phyloP scores from a whole-genome alignment of 2,797 vertebrate species.

The Catostomus latipinnis region DNA sequence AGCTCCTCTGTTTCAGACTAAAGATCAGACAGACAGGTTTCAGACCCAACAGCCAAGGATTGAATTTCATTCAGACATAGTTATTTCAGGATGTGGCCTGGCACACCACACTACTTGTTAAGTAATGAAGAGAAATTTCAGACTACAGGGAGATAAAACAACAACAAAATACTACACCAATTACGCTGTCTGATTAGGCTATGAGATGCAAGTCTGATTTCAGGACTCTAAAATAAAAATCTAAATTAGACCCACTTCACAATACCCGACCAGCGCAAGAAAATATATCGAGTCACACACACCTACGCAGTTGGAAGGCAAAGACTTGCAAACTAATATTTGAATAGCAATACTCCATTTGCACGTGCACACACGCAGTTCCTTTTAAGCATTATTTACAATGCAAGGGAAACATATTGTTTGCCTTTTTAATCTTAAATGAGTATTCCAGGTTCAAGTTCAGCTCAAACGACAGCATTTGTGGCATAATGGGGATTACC shows the following conservation, averaged over 20 bases:
- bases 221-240: neutral
- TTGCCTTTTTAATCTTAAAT: neutral
- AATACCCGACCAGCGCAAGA: neutral
- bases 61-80: slow-evolving; percentile 10
- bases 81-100: slow-evolving; percentile 7
- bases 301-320: slow-evolving; percentile 8
- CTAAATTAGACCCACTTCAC: neutral
- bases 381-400: neutral
- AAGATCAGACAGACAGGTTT: slow-evolving; percentile 15
- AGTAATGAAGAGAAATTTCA: neutral
- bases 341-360: neutral
- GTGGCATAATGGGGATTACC: no score
- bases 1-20: neutral
- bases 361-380: neutral
- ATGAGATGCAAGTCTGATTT: neutral
- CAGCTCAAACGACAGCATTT: no score
- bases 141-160: slow-evolving; percentile 20
- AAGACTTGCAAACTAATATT: neutral
- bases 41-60: neutral
- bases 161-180: neutral
- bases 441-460: no score
- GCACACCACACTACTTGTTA: neutral
- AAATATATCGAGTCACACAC: slow-evolving; percentile 9
- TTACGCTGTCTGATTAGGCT: neutral
- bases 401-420: neutral